These are phyloP conservation scores for Apostichopus japonicus DNA, from an alignment of 35 echinoderm and acorn worm genomes.

Conservation along the genomic window DNA sequence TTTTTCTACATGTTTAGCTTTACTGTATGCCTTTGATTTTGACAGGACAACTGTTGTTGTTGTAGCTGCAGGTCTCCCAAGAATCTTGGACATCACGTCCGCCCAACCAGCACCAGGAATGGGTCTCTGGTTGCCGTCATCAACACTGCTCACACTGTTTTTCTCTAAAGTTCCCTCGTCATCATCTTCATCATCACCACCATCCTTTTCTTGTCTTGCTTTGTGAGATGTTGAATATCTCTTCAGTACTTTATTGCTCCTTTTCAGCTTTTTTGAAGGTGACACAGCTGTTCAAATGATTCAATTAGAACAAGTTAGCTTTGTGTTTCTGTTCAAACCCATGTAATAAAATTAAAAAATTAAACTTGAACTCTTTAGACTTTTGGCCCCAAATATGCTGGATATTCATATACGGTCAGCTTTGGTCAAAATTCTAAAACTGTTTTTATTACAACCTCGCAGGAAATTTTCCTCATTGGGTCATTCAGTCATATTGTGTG, in stretches of 20 bases:
- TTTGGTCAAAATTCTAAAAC: too few relatives aligned
- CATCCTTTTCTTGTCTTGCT: not conserved
- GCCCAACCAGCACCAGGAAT: constrained; percentile 51
- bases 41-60: constrained; percentile 9
- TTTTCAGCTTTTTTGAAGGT: constrained; percentile 9
- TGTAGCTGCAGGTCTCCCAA: constrained; percentile 36
- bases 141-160: not conserved
- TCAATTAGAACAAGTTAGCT: too few relatives aligned
- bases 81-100: constrained; percentile 53
- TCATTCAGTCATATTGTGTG: too few relatives aligned
- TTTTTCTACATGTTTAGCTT: constrained; percentile 51
- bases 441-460: too few relatives aligned
- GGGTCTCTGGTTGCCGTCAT: constrained; percentile 1
- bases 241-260: not conserved
- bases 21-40: constrained; percentile 44
- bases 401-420: too few relatives aligned
- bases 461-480: too few relatives aligned
- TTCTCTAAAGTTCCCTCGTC: not conserved
- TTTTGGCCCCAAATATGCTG: too few relatives aligned
- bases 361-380: too few relatives aligned
- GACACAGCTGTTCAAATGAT: not conserved
- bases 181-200: not conserved
- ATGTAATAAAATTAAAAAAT: too few relatives aligned
- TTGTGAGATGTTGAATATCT: not conserved
- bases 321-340: too few relatives aligned